phyloP scores from a whole-genome alignment of 2,888 invertebrate genomes.

The Oscheius myriophilus region DNA sequence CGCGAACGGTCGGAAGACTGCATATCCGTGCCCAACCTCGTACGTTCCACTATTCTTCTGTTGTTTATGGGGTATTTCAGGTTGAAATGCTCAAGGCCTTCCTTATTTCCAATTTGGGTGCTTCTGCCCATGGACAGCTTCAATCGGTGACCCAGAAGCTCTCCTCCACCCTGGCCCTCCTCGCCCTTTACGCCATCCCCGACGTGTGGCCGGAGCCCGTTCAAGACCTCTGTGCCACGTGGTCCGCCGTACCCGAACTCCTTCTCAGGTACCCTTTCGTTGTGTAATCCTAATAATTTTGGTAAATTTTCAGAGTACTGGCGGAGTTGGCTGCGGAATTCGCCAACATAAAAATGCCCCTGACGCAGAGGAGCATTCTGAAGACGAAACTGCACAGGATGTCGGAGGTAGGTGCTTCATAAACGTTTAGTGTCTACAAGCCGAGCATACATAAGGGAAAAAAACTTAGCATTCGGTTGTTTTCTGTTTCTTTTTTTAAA shows the following conservation, averaged over 20 bases:
- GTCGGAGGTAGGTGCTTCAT: conserved; percentile 38
- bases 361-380: conserved; percentile 54
- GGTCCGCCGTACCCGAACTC: conserved; percentile 54
- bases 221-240: conserved; percentile 53
- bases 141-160: conserved; percentile 33
- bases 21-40: conserved; percentile 39
- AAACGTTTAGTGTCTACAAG: too few species aligned
- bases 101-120: conserved; percentile 43
- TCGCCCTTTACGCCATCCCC: conserved; percentile 51
- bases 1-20: conserved; percentile 49
- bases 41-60: conserved; percentile 17
- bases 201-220: conserved; percentile 61
- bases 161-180: conserved; percentile 49
- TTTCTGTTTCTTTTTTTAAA: too few species aligned
- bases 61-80: conserved; percentile 13
- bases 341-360: conserved; percentile 53
- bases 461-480: too few species aligned
- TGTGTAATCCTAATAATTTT: background rate
- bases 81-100: conserved; percentile 47
- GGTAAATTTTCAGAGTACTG: conserved; percentile 45
- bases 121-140: conserved; percentile 27
- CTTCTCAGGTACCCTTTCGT: conserved; percentile 41
- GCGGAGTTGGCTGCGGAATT: conserved; percentile 64
- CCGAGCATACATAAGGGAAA: too few species aligned
- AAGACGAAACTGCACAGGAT: conserved; percentile 55